A percentile compares a stretch with the other conserved stretches of the same genome.
Evolutionary conservation across 2,797 vertebrate genomes (phyloP).

Genomic region (Schizothorax lantsangensis): DNA sequence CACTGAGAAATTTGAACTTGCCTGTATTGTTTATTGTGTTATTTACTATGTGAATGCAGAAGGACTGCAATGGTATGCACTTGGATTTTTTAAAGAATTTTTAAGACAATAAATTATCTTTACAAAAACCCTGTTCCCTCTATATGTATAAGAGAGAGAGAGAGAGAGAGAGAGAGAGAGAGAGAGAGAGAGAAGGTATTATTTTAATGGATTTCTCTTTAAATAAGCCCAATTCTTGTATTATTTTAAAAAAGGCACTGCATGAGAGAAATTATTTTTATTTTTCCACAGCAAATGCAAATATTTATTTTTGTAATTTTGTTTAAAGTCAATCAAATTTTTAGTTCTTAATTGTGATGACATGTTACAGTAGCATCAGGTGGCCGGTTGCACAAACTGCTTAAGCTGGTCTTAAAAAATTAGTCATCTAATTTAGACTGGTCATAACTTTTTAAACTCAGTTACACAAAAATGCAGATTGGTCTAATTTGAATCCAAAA

Average conservation of each 20-base stretch:
- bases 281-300: background rate
- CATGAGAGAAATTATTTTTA: background rate
- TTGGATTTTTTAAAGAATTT: background rate
- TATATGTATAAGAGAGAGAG: background rate
- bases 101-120: constrained; percentile 20
- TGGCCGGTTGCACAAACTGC: background rate
- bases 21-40: constrained; percentile 18
- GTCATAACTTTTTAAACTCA: background rate
- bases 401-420: background rate
- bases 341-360: constrained; percentile 7
- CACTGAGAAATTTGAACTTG: constrained; percentile 23
- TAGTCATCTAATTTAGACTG: background rate
- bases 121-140: background rate
- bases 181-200: background rate
- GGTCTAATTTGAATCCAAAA: background rate
- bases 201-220: background rate
- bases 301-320: background rate
- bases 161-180: background rate
- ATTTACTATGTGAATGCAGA: background rate
- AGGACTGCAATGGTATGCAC: background rate
- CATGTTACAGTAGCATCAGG: background rate
- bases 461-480: background rate
- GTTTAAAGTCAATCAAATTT: constrained; percentile 7
- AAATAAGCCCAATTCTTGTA: background rate
- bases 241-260: background rate